Conservation (phyloP, 2,797 vertebrate genomes). For the Alosa sapidissima region DNA sequence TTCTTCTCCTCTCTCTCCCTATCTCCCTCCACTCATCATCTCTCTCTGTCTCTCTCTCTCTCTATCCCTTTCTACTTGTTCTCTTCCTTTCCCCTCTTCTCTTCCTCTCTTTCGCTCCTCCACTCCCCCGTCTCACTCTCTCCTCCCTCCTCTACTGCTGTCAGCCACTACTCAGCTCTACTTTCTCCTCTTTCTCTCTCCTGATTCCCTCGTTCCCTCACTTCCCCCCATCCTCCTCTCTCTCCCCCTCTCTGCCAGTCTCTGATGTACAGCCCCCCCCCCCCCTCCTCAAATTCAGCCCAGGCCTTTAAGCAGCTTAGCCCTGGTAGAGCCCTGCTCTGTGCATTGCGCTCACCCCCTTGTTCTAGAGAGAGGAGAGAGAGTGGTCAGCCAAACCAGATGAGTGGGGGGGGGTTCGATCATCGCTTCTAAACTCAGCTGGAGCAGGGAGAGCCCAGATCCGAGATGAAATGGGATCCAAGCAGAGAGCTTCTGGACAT, state of each 20-base stretch:
- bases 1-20: not conserved
- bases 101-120: not conserved
- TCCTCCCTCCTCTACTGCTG: not conserved
- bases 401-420: too few relatives aligned
- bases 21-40: not conserved
- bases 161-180: not conserved
- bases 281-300: not conserved
- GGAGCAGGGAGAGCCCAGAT: not conserved
- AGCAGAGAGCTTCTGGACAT: not conserved
- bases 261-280: too few relatives aligned
- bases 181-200: not conserved
- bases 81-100: not conserved
- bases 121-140: not conserved
- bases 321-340: too few relatives aligned
- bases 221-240: not conserved
- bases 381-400: too few relatives aligned
- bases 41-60: not conserved
- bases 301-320: not conserved
- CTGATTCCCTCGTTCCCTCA: not conserved
- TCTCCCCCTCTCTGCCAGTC: not conserved
- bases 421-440: too few relatives aligned
- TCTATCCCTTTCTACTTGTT: not conserved
- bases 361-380: too few relatives aligned
- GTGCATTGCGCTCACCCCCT: too few relatives aligned
- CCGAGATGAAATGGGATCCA: not conserved